A percentile compares a stretch with the other conserved stretches of the same genome.
Conservation (phyloP, 2,888 invertebrate species). For the Pyrrhia umbra region DNA sequence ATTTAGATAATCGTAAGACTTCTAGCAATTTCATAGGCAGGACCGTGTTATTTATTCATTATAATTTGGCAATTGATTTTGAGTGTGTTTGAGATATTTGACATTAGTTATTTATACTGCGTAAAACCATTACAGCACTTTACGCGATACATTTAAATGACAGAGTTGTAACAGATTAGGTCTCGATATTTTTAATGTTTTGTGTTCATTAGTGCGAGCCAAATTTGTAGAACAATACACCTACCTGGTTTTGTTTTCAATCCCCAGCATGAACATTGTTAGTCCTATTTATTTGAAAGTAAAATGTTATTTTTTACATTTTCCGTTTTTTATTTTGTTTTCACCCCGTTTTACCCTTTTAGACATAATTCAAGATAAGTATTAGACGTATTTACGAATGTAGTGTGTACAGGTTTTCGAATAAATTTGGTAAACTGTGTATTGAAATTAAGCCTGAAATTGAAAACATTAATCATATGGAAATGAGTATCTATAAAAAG, state of each 20-base stretch:
- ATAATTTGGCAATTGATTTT: constrained; percentile 7
- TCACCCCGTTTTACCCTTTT: constrained; percentile 29
- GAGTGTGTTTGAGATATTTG: constrained; percentile 16
- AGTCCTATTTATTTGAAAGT: constrained; percentile 80
- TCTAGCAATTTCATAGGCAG: constrained; percentile 11
- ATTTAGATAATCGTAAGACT: constrained; percentile 44
- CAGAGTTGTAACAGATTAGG: constrained; percentile 41
- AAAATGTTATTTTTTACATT: constrained; percentile 79
- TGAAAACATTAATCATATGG: too few relatives aligned
- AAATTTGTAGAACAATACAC: constrained; percentile 57
- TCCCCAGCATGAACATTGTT: constrained; percentile 66
- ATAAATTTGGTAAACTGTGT: constrained; percentile 26
- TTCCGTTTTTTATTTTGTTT: constrained; percentile 70
- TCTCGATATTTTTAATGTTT: constrained; percentile 39
- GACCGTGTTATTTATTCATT: constrained; percentile 2
- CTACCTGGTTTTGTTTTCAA: constrained; percentile 50
- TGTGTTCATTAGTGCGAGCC: constrained; percentile 73
- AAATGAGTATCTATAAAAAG: too few relatives aligned
- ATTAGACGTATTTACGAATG: constrained; percentile 22
- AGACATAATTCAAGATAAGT: constrained; percentile 1
- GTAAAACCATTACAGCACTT: constrained; percentile 33
- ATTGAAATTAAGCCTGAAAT: too few relatives aligned
- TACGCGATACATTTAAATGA: constrained; percentile 24
- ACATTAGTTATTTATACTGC: constrained; percentile 10
- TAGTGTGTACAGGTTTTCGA: background rate